Evolutionary conservation across 2,113 vertebrate genomes (phyloP), one percentile per base, ranked within the genome.

Genomic region (Saguinus midas): DNA sequence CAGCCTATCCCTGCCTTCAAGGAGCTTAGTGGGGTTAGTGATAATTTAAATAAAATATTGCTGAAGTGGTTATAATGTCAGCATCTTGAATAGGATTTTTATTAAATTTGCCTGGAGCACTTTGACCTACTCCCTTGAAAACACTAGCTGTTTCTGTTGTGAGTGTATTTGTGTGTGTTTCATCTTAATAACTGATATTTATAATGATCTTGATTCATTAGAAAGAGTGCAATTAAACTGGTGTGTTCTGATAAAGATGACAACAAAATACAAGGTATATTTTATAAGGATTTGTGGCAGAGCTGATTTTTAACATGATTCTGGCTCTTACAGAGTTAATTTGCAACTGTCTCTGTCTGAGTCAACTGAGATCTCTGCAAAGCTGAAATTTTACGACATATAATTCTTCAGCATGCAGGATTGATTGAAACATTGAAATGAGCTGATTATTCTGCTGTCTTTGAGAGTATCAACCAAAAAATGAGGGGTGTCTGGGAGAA

Each of bases 31-130:
- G 29, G 80, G n/a, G 35, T 85, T 72, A 95, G 76, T 48, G 52
- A 85, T 86, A 55, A 96, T 97, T 82, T 90, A 87, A 97, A 97
- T 95, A 95, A 96, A 92, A 91, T 90, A 94, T 90, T 87, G 43
- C 89, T n/a, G 88, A 90, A 88, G 66, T 52, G 35, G 23, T 76
- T 83, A 76, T 3, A 57, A 55, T 43, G 73, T 73, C 3, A 8
- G 70, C 80, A 90, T 90, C 84, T 96, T 87, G 76, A 96, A 61
- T 10, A 96, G 72, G 35, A 92, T 82, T 96, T 64, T 97, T 97
- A 97, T 97, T 98, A 97, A 96, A 97, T 96, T 94, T 87, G 75
- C 92, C 87, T 35, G 72, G 29, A 75, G 92, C 84, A 55, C 18
- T 95, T 94, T 45, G n/a, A 64, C 25, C 43, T 55, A 29, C n/a